Conservation (phyloP, 2,888 invertebrate species). For the Therioaphis trifolii region DNA sequence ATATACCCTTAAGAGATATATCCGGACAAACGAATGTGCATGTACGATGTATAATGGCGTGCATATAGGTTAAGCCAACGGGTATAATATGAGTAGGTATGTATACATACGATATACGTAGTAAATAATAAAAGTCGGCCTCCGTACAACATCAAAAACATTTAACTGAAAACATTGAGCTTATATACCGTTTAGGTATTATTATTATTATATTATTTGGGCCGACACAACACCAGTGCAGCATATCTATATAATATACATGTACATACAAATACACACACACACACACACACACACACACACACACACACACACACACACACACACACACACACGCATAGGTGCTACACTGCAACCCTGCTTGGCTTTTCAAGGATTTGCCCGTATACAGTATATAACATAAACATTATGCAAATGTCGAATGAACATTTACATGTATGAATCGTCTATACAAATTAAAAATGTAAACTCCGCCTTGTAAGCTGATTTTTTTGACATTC, state of each 20-base stretch:
- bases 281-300: too few species aligned
- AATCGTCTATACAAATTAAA: not conserved
- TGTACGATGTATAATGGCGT: too few species aligned
- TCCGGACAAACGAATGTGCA: not conserved
- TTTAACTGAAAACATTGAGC: constrained; percentile 29
- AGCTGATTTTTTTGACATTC: not conserved
- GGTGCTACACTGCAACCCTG: too few species aligned
- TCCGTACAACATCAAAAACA: constrained; percentile 4
- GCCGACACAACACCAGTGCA: not conserved
- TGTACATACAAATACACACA: not conserved
- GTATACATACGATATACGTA: not conserved
- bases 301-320: too few species aligned
- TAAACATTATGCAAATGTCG: constrained; percentile 32
- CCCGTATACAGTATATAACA: constrained; percentile 8
- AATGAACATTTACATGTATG: not conserved
- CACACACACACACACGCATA: too few species aligned
- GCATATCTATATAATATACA: not conserved
- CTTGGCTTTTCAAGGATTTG: not conserved
- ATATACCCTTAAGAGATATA: not conserved
- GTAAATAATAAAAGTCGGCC: not conserved
- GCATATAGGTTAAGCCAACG: not conserved
- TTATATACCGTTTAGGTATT: constrained; percentile 27
- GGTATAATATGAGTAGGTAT: not conserved
- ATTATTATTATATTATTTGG: not conserved
- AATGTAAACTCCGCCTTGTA: too few species aligned